phyloP scores from a whole-genome alignment of 2,113 vertebrate genomes.

The Mola mola region DNA sequence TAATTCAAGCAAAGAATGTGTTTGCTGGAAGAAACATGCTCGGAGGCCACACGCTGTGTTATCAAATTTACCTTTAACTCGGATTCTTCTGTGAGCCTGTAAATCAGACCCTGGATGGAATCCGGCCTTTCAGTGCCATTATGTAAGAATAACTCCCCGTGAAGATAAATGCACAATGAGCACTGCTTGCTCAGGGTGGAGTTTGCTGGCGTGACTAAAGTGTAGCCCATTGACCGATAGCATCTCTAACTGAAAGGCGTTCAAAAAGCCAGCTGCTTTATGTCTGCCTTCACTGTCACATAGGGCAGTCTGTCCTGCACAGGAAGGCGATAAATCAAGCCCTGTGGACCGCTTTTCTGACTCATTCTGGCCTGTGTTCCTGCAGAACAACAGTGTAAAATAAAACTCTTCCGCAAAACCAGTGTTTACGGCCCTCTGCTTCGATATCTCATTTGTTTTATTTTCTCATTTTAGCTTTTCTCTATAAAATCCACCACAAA shows the following conservation, averaged over 20 bases:
- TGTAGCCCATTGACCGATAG: conserved; percentile 66
- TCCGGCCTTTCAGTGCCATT: conserved; percentile 43
- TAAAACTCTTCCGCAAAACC: neutral
- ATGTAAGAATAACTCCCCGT: conserved; percentile 51
- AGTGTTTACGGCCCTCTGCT: conserved; percentile 55
- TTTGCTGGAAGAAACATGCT: conserved; percentile 8
- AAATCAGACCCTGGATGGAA: conserved; percentile 59
- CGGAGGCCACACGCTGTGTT: conserved; percentile 9
- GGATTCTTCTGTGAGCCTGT: conserved; percentile 19
- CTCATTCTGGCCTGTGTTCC: conserved; percentile 56
- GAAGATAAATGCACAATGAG: conserved; percentile 61
- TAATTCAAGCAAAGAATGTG: conserved; percentile 13
- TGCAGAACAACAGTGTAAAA: conserved; percentile 39
- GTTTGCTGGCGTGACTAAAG: conserved; percentile 54
- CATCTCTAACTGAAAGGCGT: conserved; percentile 63
- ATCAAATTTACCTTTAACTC: conserved; percentile 50
- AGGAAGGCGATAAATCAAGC: conserved; percentile 64
- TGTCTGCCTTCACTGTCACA: conserved; percentile 64
- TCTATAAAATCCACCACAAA: conserved; percentile 59
- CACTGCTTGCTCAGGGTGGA: conserved; percentile 44
- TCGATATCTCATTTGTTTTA: conserved; percentile 50
- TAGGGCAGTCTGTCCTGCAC: conserved; percentile 49
- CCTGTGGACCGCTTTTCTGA: conserved; percentile 26
- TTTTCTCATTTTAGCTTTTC: conserved; percentile 56
- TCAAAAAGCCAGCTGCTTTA: conserved; percentile 69